phyloP scores from a whole-genome alignment of 1,140 invertebrate genomes.

The Armadillidium nasatum region DNA sequence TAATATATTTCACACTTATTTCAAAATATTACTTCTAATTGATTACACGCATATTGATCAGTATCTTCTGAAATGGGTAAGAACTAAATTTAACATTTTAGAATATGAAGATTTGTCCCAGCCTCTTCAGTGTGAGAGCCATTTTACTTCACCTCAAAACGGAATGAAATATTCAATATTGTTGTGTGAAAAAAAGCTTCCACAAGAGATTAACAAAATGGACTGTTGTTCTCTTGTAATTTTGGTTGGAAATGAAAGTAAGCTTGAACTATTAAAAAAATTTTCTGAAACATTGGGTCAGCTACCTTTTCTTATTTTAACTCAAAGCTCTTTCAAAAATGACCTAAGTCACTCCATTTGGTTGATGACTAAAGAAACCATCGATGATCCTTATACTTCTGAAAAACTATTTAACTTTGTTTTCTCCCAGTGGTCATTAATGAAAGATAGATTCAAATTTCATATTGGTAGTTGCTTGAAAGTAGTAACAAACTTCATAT shows the following conservation, averaged over 20 bases:
- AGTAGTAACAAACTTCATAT: conserved; percentile 21
- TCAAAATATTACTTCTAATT: conserved; percentile 30
- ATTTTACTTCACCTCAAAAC: background rate
- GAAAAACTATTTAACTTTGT: conserved; percentile 22
- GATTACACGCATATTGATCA: background rate
- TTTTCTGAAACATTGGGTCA: background rate
- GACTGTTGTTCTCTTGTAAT: conserved; percentile 26
- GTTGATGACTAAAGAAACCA: conserved; percentile 26
- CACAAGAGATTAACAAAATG: background rate
- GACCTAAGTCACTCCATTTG: background rate
- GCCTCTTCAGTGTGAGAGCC: background rate
- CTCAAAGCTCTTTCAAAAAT: background rate
- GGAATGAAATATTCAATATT: background rate
- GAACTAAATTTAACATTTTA: conserved; percentile 2
- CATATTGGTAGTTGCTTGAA: conserved; percentile 10
- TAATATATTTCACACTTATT: conserved; percentile 31
- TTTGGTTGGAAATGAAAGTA: conserved; percentile 15
- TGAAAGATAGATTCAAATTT: background rate
- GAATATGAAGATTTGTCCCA: background rate
- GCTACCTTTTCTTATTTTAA: conserved; percentile 3
- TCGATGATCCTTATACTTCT: conserved; percentile 28
- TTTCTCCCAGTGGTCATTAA: conserved; percentile 20
- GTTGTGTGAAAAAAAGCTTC: background rate
- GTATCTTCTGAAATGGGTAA: background rate
- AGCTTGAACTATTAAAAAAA: conserved; percentile 1